Conservation (phyloP, 2,797 vertebrate genomes). For the Chaenodraco wilsoni region DNA sequence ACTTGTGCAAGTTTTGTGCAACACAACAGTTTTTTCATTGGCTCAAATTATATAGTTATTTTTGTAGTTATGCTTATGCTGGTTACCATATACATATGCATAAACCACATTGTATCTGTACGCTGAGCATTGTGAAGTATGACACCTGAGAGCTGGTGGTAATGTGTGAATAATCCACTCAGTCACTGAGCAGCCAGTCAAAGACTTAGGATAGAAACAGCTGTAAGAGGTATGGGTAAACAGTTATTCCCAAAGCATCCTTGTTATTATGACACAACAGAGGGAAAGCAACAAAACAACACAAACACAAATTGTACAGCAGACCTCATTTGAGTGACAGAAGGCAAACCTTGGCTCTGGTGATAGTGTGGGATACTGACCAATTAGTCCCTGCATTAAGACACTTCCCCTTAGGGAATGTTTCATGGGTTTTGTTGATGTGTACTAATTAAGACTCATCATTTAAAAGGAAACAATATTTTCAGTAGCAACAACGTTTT, state of each 20-base stretch:
- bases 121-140: slow-evolving; percentile 21
- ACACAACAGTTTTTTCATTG: slow-evolving; percentile 24
- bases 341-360: slow-evolving; percentile 55
- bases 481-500: slow-evolving; percentile 27
- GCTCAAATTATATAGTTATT: slow-evolving; percentile 17
- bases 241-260: slow-evolving; percentile 45
- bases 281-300: slow-evolving; percentile 55
- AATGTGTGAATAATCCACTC: slow-evolving; percentile 29
- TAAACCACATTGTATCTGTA: slow-evolving; percentile 9
- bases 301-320: slow-evolving; percentile 37
- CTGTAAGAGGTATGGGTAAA: slow-evolving; percentile 59
- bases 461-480: slow-evolving; percentile 33
- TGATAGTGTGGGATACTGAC: slow-evolving; percentile 50
- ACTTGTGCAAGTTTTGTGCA: slow-evolving; percentile 23
- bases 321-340: slow-evolving; percentile 50
- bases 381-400: slow-evolving; percentile 68
- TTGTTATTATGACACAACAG: slow-evolving; percentile 38
- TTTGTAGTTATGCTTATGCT: slow-evolving; percentile 9
- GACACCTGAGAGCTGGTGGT: slow-evolving; percentile 76
- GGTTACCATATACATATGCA: slow-evolving; percentile 1
- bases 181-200: slow-evolving; percentile 22
- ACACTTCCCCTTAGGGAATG: slow-evolving; percentile 37
- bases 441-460: slow-evolving; percentile 15
- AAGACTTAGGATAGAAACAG: slow-evolving; percentile 15
- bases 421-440: slow-evolving; percentile 32